phyloP scores from a whole-genome alignment of 2,113 vertebrate genomes.

The Tachycineta bicolor region DNA sequence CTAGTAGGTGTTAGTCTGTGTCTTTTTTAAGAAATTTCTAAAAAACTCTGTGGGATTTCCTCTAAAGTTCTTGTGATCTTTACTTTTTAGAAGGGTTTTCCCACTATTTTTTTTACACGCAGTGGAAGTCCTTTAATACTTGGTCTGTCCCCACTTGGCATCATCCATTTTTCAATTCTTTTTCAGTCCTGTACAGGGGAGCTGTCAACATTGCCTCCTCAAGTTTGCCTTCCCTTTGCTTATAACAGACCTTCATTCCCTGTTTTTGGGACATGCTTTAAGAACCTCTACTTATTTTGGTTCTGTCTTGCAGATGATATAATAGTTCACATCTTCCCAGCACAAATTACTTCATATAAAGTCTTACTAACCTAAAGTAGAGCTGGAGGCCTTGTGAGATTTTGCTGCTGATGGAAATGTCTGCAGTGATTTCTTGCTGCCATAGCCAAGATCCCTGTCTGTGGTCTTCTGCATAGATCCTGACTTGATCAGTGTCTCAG shows the following conservation, averaged over 20 bases:
- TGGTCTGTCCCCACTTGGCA: background rate
- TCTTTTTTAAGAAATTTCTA: background rate
- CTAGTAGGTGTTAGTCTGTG: background rate
- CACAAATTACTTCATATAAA: background rate
- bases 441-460: background rate
- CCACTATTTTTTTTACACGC: background rate
- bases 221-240: background rate
- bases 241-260: background rate
- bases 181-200: background rate
- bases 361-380: background rate
- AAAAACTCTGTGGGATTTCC: background rate
- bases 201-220: rapidly evolving
- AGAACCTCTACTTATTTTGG: background rate
- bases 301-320: background rate
- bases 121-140: background rate
- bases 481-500: background rate
- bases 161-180: background rate
- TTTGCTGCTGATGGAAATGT: background rate
- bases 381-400: background rate
- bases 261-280: background rate
- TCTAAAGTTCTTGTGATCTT: background rate
- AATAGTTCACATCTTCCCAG: background rate
- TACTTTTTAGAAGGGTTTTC: background rate
- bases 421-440: background rate
- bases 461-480: background rate